phyloP scores from a whole-genome alignment of 2,113 vertebrate species.

The Cavia aperea region DNA sequence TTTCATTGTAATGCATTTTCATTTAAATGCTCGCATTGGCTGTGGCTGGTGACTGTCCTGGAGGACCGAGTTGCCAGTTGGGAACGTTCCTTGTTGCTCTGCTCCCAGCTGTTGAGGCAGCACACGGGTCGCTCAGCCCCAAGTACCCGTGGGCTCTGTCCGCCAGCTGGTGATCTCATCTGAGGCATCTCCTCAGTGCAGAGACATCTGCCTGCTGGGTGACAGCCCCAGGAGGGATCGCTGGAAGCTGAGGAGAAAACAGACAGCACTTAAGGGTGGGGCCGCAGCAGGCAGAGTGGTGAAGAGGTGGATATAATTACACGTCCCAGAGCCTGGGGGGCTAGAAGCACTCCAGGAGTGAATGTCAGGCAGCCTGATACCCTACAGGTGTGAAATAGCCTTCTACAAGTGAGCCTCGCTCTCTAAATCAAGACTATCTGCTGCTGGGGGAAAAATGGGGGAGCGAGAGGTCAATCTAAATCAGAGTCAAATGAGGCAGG shows the following conservation, averaged over 20 bases:
- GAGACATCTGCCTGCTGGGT: slow-evolving; percentile 27
- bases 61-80: accelerated
- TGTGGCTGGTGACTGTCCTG: neutral
- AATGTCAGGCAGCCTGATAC: slow-evolving; percentile 59
- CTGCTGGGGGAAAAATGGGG: neutral
- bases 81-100: neutral
- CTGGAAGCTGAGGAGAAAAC: slow-evolving; percentile 9
- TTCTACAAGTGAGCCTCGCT: slow-evolving; percentile 33
- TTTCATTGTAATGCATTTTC: neutral
- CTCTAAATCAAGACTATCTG: slow-evolving; percentile 58
- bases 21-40: neutral
- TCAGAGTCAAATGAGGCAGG: neutral
- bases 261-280: neutral
- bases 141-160: neutral
- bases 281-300: neutral
- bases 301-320: slow-evolving; percentile 48
- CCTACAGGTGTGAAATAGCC: slow-evolving; percentile 52
- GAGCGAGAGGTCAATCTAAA: neutral
- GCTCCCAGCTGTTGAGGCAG: neutral
- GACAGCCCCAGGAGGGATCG: slow-evolving; percentile 29
- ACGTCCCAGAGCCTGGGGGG: slow-evolving; percentile 39
- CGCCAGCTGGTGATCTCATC: neutral
- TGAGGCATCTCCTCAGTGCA: neutral
- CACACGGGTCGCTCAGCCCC: neutral
- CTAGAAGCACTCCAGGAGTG: slow-evolving; percentile 34